Base-by-base conservation (phyloP, 1,140 invertebrate genomes). In the Lucilia sericata region DNA sequence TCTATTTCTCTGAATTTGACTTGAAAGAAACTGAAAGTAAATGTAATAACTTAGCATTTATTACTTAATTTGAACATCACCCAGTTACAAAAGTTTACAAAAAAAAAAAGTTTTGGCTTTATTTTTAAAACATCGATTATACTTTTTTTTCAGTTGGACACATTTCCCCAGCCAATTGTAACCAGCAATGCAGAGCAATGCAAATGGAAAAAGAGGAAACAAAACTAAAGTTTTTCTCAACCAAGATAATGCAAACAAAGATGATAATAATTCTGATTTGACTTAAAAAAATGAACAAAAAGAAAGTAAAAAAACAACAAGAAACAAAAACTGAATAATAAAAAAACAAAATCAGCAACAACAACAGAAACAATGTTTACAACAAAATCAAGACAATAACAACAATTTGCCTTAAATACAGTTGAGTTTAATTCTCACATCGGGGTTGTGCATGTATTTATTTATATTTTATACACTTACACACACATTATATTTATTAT, bases 181-280 rank as follows among this genome's bases (percentile, higher is more conserved):
- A 70, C 1, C 25, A 30, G 25, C 21, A 70, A 21, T 70, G 19
- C 21, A 70, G 7, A 19, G 10, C 17, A 70, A 70, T 70, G 2
- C 25, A 30, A 30, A 30, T 30, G 25, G 25, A 4, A 21, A 70
- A 70, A 21, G 9, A 70, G n/a, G 17, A 55, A 55, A 55, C 17
- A 55, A 70, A 70, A 21, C 7, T 25, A 21, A 60, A 70, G 65
- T 70, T 70, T 70, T 70, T 70, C n/a, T n/a, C 7, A 60, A 17
- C 14, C 17, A 70, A 70, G 21, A 70, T 70, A 70, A 70, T 70
- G n/a, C 65, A 70, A 70, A 70, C 65, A 70, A 70, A 70, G 65
- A 70, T 70, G 19, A 5, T 70, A 70, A 70, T 70, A 70, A 70
- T 70, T 70, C 21, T 70, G 65, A 70, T 70, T 70, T 70, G 65